Evolutionary conservation across 2,888 invertebrate species (phyloP).

Genomic region (Pegoplata infirma): DNA sequence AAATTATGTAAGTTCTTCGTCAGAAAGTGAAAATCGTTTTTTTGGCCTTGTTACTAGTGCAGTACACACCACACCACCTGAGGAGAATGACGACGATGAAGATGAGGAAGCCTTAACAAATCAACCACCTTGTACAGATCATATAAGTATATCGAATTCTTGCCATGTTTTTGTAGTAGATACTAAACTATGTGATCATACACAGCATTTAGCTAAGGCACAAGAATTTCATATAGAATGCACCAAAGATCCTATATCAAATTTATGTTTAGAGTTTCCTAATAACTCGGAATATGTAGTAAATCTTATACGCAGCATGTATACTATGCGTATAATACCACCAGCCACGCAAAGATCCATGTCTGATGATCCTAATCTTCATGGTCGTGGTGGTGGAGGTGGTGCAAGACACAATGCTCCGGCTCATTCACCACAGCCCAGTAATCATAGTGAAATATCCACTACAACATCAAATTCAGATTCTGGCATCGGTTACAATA

Average conservation of each 20-base stretch:
- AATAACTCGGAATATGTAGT: slow-evolving; percentile 89
- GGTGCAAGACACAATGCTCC: slow-evolving; percentile 66
- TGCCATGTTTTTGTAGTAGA: slow-evolving; percentile 98
- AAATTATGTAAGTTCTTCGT: slow-evolving; percentile 92
- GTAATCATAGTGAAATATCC: slow-evolving; percentile 88
- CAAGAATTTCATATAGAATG: slow-evolving; percentile 92
- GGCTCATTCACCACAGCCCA: slow-evolving; percentile 91
- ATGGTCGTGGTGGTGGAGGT: slow-evolving; percentile 60
- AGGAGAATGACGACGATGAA: slow-evolving; percentile 74
- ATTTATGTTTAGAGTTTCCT: slow-evolving; percentile 93
- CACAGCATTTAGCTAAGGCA: slow-evolving; percentile 88
- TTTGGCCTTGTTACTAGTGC: slow-evolving; percentile 95
- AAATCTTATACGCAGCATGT: slow-evolving; percentile 86
- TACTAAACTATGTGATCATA: slow-evolving; percentile 90
- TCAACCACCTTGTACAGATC: slow-evolving; percentile 58
- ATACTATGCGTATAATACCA: slow-evolving; percentile 81
- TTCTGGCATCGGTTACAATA: slow-evolving; percentile 95
- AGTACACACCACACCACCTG: slow-evolving; percentile 79
- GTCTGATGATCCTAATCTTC: slow-evolving; percentile 67
- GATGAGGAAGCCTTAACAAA: slow-evolving; percentile 44
- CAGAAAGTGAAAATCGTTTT: slow-evolving; percentile 93
- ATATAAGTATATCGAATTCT: slow-evolving; percentile 86
- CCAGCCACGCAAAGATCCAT: slow-evolving; percentile 69
- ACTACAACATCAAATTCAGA: slow-evolving; percentile 95
- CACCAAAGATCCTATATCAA: slow-evolving; percentile 87